These are phyloP conservation scores for Zaprionus obscuricornis DNA, from an alignment of 2,888 invertebrate genomes.

Conservation along the genomic window DNA sequence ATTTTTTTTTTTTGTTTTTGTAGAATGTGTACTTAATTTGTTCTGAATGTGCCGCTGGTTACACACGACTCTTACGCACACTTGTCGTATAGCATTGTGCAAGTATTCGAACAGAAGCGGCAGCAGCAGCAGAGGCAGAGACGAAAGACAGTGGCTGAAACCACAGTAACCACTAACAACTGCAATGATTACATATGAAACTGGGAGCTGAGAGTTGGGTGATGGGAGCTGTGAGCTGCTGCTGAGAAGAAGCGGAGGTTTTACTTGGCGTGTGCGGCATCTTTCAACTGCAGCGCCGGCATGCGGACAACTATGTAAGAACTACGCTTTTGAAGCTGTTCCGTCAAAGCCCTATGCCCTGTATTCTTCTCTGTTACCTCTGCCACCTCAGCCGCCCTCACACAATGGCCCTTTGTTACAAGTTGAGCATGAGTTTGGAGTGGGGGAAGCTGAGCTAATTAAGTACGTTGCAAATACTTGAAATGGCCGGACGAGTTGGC, in stretches of 20 bases:
- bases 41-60: conserved; percentile 63
- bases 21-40: conserved; percentile 62
- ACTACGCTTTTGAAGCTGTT: conserved; percentile 46
- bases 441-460: conserved; percentile 52
- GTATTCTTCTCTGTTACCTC: neutral
- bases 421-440: conserved; percentile 25
- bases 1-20: no score
- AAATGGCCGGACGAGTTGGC: conserved; percentile 38
- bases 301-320: conserved; percentile 64
- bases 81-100: conserved; percentile 5
- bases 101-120: conserved; percentile 9
- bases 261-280: conserved; percentile 66
- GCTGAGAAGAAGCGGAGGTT: conserved; percentile 15
- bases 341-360: conserved; percentile 22
- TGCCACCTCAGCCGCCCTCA: neutral
- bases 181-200: conserved; percentile 5
- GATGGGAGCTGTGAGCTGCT: neutral
- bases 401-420: conserved; percentile 4
- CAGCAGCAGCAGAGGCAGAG: no score
- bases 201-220: conserved; percentile 19
- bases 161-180: conserved; percentile 19
- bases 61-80: conserved; percentile 42
- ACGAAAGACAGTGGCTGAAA: no score
- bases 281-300: conserved; percentile 70
- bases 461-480: conserved; percentile 68